Percentiles rank a stretch among this genome's conserved stretches.
phyloP scores from a whole-genome alignment of 1,140 invertebrate species.

The Radopholus similis region DNA sequence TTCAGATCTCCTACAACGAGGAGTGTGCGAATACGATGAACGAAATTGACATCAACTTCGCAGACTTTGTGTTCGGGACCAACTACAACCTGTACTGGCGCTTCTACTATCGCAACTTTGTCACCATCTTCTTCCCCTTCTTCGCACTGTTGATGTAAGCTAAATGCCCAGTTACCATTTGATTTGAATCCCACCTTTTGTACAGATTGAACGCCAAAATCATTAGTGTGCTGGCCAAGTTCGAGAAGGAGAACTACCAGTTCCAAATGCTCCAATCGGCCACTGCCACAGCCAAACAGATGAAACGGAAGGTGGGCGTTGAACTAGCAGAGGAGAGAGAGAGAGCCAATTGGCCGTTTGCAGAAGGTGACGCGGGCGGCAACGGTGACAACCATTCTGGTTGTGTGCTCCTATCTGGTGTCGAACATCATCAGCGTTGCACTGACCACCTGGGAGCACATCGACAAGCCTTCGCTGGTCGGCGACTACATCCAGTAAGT shows the following conservation, averaged over 20 bases:
- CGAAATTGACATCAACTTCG: conserved; percentile 41
- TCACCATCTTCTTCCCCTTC: conserved; percentile 57
- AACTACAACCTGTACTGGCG: conserved; percentile 38
- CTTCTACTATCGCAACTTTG: conserved; percentile 53
- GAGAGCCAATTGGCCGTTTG: background rate
- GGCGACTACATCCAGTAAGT: conserved; percentile 27
- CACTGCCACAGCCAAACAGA: conserved; percentile 22
- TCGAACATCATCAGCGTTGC: conserved; percentile 56
- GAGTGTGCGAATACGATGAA: conserved; percentile 49
- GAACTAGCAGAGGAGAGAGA: conserved; percentile 1
- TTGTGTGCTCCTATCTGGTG: conserved; percentile 54
- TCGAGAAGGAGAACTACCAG: conserved; percentile 31
- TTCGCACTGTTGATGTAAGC: conserved; percentile 41
- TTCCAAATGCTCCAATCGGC: conserved; percentile 12
- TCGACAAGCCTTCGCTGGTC: conserved; percentile 44
- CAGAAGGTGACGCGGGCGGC: conserved; percentile 50
- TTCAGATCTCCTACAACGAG: conserved; percentile 40
- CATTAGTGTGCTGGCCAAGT: conserved; percentile 38
- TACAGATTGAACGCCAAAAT: conserved; percentile 47
- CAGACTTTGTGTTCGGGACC: conserved; percentile 44
- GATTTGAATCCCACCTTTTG: too few relatives aligned
- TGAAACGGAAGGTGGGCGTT: conserved; percentile 33
- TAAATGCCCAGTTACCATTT: too few relatives aligned
- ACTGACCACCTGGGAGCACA: conserved; percentile 55
- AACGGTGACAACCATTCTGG: conserved; percentile 51